Evolutionary conservation across 2,113 vertebrate genomes (phyloP).

Genomic region (Mirounga angustirostris): DNA sequence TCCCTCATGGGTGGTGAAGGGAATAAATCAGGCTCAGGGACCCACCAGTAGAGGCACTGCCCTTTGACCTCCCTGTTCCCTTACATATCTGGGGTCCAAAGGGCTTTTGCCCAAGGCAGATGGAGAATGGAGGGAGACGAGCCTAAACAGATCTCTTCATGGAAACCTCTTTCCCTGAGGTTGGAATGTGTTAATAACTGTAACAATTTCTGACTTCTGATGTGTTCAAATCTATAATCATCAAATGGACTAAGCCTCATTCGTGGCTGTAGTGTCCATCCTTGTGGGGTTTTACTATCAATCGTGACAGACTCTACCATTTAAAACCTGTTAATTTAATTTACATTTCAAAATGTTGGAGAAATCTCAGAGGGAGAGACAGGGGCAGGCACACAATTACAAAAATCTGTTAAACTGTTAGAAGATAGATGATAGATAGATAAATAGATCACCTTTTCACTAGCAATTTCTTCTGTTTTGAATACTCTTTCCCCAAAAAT

Average conservation of each 20-base stretch:
- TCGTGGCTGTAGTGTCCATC: neutral
- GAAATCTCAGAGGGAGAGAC: constrained; percentile 30
- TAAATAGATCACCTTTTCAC: neutral
- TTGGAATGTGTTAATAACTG: constrained; percentile 54
- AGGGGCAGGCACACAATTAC: neutral
- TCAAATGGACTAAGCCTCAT: constrained; percentile 2
- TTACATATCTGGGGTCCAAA: neutral
- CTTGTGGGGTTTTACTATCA: constrained; percentile 28
- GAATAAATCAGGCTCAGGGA: neutral
- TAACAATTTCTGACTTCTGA: constrained; percentile 25
- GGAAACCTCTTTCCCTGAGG: neutral
- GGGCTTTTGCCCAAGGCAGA: neutral
- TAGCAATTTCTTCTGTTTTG: neutral
- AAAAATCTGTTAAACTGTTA: neutral
- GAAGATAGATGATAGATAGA: neutral
- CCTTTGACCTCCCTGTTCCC: neutral
- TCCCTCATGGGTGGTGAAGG: neutral
- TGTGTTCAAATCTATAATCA: constrained; percentile 21
- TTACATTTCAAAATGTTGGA: constrained; percentile 57
- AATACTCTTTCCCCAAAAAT: neutral
- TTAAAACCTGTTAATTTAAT: constrained; percentile 67
- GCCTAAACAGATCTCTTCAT: neutral
- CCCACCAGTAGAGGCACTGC: rapidly evolving
- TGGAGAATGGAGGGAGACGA: neutral
- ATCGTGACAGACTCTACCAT: constrained; percentile 18